Base-by-base conservation (phyloP, 2,797 vertebrate species). In the Serranus cabrilla region DNA sequence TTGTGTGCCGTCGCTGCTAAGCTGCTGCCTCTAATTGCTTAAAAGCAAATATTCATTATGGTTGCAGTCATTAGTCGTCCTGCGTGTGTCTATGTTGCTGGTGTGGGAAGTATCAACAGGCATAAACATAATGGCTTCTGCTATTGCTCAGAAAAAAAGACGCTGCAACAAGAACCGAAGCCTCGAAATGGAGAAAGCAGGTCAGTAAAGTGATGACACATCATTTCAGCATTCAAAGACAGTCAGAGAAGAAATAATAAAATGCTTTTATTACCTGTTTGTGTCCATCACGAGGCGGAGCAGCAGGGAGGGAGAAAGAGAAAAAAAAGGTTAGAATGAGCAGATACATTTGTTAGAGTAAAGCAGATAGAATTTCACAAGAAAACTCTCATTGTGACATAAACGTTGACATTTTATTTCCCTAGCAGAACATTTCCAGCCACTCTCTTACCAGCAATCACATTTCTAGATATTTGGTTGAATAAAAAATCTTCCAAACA, bases 231-330 rank as follows among this genome's bases (percentile, higher is more conserved):
- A 23, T 18, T 64, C 6, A 39, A 62, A 62, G 21, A 57, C 0
- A 52, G 14, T 34, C 0, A 49, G 5, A 51, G 11, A 49, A 7
- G 27, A 67, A 65, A 58, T 54, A 45, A 73, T 40, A 18, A 61
- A 56, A 74, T 14, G 3, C 2, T 16, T 71, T 46, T 23, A 27
- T 90, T 92, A 93, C 91, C 92, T 93, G 87, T 87, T 87, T 42
- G n/a, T 14, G 57, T 56, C 50, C 78, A 68, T 39, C 71, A 21
- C 27, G 34, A 34, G 6, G 21, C 12, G 31, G 51, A 17, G 54
- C 68, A 57, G 21, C 52, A 57, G 43, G 11, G 39, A 18, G 50
- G 42, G 45, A 70, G 45, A 76, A 42, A 55, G n/a, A 34, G 2
- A 55, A 45, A 54, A 56, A 40, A 37, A 5, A 12, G 0, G 7